Evolutionary conservation across 2,797 vertebrate species (phyloP), one percentile per base, ranked within the genome.

Genomic region (Emydoidea blandingii): DNA sequence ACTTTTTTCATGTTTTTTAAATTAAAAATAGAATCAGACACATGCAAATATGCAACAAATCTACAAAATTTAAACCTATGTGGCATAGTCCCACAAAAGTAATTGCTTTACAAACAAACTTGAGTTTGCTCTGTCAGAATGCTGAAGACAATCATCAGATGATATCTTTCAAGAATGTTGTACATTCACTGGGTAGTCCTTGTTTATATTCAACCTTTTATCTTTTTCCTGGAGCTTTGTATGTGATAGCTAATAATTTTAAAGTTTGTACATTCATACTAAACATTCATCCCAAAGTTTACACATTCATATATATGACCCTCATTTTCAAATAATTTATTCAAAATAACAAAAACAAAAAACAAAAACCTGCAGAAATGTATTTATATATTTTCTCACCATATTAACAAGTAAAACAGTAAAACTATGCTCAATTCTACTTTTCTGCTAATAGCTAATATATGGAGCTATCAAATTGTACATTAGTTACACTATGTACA

Each of bases 201-300:
- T 52, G 3, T 52, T 79, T 31, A 49, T 88, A 86, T 29, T 79
- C 56, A 68, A 47, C 29, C 0, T 59, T 14, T 21, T 10, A 23
- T 41, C 12, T 21, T 85, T 87, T 27, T 52, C 1, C n/a, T 90
- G 80, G n/a, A 84, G 2, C 2, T 80, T 59, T 41, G 11, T 25
- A 72, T 72, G 12, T 16, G 52, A 19, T 3, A 1, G 2, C 54
- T 95, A 50, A 53, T 49, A 49, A 81, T 37, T 5, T 93, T 84
- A 50, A 89, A 83, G 54, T 50, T 6, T 6, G 88, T 1, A 12
- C 57, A 81, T 52, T 91, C 86, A 86, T 87, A 10, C 29, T 54
- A 92, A 74, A 88, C 53, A 84, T 47, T 91, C 86, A 83, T 86
- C 16, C 31, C 52, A 92, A 74, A 87, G 62, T 65, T 65, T 62